Evolutionary conservation across 1,140 invertebrate genomes (phyloP), one percentile per base, ranked within the genome.

Genomic region (Paracyclopina nana): DNA sequence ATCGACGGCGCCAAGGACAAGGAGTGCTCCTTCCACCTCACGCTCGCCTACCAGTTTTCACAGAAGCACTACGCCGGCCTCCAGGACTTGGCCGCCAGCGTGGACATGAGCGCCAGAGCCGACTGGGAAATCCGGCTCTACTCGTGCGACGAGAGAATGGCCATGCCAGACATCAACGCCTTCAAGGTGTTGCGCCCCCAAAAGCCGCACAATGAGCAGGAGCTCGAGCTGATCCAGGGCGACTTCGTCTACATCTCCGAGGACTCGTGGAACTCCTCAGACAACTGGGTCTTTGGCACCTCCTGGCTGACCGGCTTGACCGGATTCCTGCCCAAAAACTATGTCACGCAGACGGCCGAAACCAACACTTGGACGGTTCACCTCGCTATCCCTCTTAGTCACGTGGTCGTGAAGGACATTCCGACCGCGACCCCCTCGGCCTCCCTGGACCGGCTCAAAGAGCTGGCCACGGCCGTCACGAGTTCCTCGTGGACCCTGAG

Each of bases 351-450:
- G 29, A 81, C 80, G 1, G 77, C 82, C 0, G 83, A 88, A 60
- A 85, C 82, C 1, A 82, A 86, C 66, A 79, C 82, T 1, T 90
- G 85, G 85, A 87, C 82, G 4, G 60, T 87, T 26, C 84, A 90
- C 59, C 12, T 41, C 18, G 3, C 2, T 9, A 44, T 52, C 27
- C 31, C 31, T n/a, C 40, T 52, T 1, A 44, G 27, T 4, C 12
- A 14, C 6, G 11, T 2, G 18, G 14, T 4, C 2, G 42, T 18
- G 11, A n/a, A 14, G 14, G 25, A 18, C 3, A 38, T 20, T 3
- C 34, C 34, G 3, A 38, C n/a, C 34, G 14, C 14, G 20, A 18
- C 20, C 43, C 14, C 20, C 2, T 14, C 20, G 3, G n/a, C 20
- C 5, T 24, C 20, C 12, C 28, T 25, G n/a, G 45, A 28, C 14